Base-by-base conservation (phyloP, 1,140 invertebrate genomes). In the Drosophila parabipectinata region DNA sequence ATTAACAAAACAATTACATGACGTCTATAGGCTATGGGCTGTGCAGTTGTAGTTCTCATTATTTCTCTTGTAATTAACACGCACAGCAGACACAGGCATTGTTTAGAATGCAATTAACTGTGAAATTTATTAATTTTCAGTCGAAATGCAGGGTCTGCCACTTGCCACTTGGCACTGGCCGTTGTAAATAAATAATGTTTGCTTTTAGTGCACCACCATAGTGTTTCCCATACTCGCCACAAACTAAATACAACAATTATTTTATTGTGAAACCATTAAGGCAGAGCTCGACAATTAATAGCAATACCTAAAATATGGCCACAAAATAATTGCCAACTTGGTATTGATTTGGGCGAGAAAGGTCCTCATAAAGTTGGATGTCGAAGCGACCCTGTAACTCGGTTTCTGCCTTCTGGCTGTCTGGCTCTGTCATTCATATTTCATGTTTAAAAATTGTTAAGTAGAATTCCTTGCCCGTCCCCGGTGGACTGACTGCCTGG, bases 1-100 rank as follows among this genome's bases (percentile, higher is more conserved):
- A 87, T 88, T 88, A 77, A 79, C 83, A 82, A 83, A 82, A 77
- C 81, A 84, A 85, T 85, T 77, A 84, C 62, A 50, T 39, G 14
- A 52, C 30, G 39, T 28, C 8, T 26, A 15, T 18, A 52, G 52
- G 34, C 18, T 28, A 6, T 4, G 7, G 66, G 57, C 0, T 26
- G 34, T 53, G 32, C 59, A 69, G 62, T 72, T 83, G 72, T 79
- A 61, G 64, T 72, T 76, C 72, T 64, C 59, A 66, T 77, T 84
- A 80, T 84, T 79, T 71, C 52, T 24, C 54, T 73, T 76, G 81
- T 84, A 84, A 84, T 84, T 84, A 84, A 84, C 80, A 81, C 51
- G 64, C 69, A 71, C 32, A 55, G 72, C 56, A 79, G 75, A 79
- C 76, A 76, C 44, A 47, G 3, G 58, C 48, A 57, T 50, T 39